phyloP scores from a whole-genome alignment of 2,113 vertebrate genomes.

The Antechinus flavipes region DNA sequence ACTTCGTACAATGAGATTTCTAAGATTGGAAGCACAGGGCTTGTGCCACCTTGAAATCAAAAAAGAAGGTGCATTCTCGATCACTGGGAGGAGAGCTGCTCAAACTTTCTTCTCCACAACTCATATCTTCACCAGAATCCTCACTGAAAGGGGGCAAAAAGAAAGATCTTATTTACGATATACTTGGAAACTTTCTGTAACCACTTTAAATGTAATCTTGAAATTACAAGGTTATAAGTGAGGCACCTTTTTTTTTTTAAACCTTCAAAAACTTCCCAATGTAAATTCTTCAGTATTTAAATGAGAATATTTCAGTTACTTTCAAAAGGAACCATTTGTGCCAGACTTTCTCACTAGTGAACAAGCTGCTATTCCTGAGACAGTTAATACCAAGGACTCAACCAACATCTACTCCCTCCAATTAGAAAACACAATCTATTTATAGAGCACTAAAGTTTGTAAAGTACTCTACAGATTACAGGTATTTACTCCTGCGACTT shows the following conservation, averaged over 20 bases:
- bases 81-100: constrained; percentile 91
- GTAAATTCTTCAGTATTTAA: constrained; percentile 12
- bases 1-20: constrained; percentile 69
- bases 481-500: too few species aligned
- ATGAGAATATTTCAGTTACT: constrained; percentile 14
- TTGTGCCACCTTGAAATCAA: constrained; percentile 86
- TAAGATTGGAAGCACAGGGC: constrained; percentile 76
- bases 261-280: constrained; percentile 28
- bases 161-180: constrained; percentile 23
- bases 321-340: background rate
- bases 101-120: constrained; percentile 94
- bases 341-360: constrained; percentile 27
- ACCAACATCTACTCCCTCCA: background rate
- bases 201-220: background rate
- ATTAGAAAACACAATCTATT: background rate
- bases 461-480: constrained; percentile 22
- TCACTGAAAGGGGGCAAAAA: constrained; percentile 84
- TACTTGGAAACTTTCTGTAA: background rate
- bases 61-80: constrained; percentile 91
- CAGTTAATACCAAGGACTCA: constrained; percentile 22
- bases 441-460: constrained; percentile 24
- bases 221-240: background rate
- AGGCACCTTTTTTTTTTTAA: background rate
- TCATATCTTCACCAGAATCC: constrained; percentile 95
- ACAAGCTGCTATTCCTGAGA: constrained; percentile 14